Evolutionary conservation across 2,888 invertebrate genomes (phyloP), one percentile per base, ranked within the genome.

Genomic region (Thecocarcelia acutangulata): DNA sequence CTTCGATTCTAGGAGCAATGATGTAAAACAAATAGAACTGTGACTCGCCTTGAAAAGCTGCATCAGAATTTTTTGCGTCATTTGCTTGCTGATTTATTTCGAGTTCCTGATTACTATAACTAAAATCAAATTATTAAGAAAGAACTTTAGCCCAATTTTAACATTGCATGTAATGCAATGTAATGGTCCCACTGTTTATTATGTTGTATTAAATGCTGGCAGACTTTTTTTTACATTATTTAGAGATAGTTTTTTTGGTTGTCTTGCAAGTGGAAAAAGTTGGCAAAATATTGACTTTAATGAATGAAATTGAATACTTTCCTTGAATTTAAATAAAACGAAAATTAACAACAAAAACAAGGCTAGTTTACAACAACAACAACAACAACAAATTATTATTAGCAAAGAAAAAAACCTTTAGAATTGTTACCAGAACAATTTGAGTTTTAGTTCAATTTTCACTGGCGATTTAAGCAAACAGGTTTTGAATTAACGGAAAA

Each of bases 271-370:
- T 28, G 12, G 19, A 54, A 33, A 54, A 68, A 61, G 44, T 66
- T 68, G 54, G 37, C 66, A 48, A 76, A 72, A 76, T 76, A 76
- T 76, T 63, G 70, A 56, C 80, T 80, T 75, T 24, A 72, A 77
- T 73, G 68, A 73, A 73, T 69, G 77, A 66, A 80, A 80, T 19
- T 69, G 68, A 46, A 74, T 50, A 58, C 56, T 74, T 75, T 75
- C 59, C 78, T 68, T 79, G 78, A 73, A 66, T 78, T 59, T 63
- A 33, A 69, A 74, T 52, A 63, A n/a, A 68, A 82, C 42, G 33
- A 33, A 3, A n/a, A 68, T 59, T 46, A 72, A 70, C 64, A 68
- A 78, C 17, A 70, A 63, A 37, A 64, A 58, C 44, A 79, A 69
- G 56, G 68, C 56, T 19, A 56, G 48, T 9, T 3, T 33, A 9